phyloP scores from a whole-genome alignment of 2,113 vertebrate genomes.

The Passer montanus region DNA sequence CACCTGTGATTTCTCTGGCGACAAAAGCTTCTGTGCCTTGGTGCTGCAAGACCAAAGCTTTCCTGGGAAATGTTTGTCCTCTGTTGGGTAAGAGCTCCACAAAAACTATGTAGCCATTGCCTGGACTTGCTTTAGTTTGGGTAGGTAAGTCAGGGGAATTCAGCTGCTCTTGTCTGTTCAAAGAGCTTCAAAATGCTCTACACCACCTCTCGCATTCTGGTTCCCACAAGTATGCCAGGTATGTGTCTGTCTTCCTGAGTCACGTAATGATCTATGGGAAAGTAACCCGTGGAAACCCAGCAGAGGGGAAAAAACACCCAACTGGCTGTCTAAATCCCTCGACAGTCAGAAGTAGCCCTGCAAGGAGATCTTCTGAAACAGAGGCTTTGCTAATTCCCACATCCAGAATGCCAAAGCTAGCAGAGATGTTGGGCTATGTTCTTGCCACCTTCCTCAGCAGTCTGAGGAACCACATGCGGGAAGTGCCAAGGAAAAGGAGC shows the following conservation, averaged over 20 bases:
- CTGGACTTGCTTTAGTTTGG: constrained; percentile 76
- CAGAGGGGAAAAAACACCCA: neutral
- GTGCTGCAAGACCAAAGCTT: constrained; percentile 51
- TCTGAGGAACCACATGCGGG: fast-evolving
- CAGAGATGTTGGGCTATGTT: fast-evolving
- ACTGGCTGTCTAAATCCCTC: neutral
- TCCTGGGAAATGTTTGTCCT: constrained; percentile 35
- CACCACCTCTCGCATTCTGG: constrained; percentile 29
- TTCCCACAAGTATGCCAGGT: constrained; percentile 13
- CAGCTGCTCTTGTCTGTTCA: constrained; percentile 52
- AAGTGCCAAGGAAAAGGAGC: neutral
- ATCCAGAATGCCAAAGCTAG: neutral
- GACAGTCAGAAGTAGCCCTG: neutral
- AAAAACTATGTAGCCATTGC: constrained; percentile 77
- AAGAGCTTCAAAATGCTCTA: constrained; percentile 53
- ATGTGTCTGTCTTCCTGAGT: constrained; percentile 32
- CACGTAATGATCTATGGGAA: constrained; percentile 61
- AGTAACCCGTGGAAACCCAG: neutral
- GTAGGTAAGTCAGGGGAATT: constrained; percentile 72
- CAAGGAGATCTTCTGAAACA: neutral
- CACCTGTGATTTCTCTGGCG: neutral
- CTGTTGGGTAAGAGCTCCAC: constrained; percentile 34
- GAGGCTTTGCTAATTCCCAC: neutral
- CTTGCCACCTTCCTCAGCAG: neutral
- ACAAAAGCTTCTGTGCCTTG: neutral